phyloP scores from a whole-genome alignment of 2,888 invertebrate genomes.

The Orthosia cruda region DNA sequence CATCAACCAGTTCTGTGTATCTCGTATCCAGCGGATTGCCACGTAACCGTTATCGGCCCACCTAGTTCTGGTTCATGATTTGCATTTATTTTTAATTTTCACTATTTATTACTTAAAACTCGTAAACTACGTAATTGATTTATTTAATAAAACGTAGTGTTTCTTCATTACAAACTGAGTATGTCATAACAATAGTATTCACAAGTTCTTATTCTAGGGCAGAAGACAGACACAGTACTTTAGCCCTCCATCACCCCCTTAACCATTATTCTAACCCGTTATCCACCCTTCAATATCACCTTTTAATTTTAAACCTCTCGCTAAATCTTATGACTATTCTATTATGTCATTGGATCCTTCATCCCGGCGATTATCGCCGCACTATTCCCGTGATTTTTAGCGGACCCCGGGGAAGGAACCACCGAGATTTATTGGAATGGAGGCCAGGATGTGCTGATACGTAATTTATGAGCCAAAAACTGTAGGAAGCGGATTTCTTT shows the following conservation, averaged over 20 bases:
- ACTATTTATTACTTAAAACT: no score
- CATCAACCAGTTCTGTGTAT: no score
- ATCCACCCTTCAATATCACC: not conserved
- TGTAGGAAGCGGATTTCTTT: constrained; percentile 79
- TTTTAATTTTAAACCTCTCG: constrained; percentile 33
- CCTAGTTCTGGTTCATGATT: no score
- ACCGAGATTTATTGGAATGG: constrained; percentile 76
- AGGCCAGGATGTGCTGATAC: constrained; percentile 78
- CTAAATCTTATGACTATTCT: constrained; percentile 56
- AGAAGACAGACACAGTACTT: not conserved
- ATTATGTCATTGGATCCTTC: constrained; percentile 59
- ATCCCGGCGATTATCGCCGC: constrained; percentile 69
- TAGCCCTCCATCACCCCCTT: not conserved
- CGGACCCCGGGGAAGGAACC: constrained; percentile 65
- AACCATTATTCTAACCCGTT: not conserved
- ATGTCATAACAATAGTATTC: no score
- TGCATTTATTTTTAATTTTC: no score
- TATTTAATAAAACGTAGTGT: no score
- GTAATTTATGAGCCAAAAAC: constrained; percentile 82
- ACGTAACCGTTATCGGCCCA: no score
- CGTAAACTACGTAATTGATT: no score
- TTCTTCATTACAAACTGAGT: no score
- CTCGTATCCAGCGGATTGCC: no score
- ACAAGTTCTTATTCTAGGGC: no score
- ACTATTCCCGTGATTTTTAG: constrained; percentile 66